Conservation (phyloP, 2,888 invertebrate genomes). For the Scrobipalpa atriplicella region DNA sequence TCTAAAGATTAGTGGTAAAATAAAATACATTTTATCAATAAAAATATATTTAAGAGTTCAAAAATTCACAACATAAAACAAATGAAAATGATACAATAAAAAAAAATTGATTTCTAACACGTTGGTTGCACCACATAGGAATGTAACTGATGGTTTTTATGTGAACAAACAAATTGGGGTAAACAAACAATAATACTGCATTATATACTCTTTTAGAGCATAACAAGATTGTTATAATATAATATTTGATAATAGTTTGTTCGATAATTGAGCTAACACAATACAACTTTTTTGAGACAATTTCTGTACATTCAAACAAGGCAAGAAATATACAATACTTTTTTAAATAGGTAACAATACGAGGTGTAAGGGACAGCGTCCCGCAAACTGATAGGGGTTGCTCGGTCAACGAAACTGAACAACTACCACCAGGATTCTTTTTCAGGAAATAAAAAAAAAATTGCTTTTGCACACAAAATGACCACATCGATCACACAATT, state of each 20-base stretch:
- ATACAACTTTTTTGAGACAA: not conserved
- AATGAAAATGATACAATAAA: conserved; percentile 37
- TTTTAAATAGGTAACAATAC: too few species aligned
- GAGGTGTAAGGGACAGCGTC: too few species aligned
- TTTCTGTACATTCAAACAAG: conserved; percentile 20
- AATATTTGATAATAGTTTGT: conserved; percentile 24
- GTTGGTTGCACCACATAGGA: conserved; percentile 25
- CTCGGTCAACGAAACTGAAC: too few species aligned
- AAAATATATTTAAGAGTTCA: conserved; percentile 68
- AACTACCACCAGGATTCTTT: too few species aligned
- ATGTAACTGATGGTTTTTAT: conserved; percentile 29
- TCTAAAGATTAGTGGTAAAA: conserved; percentile 19
- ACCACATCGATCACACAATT: too few species aligned
- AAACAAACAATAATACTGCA: conserved; percentile 44
- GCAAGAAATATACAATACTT: not conserved
- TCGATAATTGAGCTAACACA: conserved; percentile 28
- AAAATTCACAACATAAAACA: conserved; percentile 50
- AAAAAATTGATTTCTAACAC: conserved; percentile 22
- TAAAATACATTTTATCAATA: conserved; percentile 43
- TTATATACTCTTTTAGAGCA: conserved; percentile 10
- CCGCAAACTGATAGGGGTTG: too few species aligned
- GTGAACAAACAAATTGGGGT: conserved; percentile 24
- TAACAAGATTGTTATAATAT: conserved; percentile 1
- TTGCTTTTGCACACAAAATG: too few species aligned
- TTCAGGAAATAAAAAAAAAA: too few species aligned